phyloP scores from a whole-genome alignment of 2,888 invertebrate species.

The Xylota segnis region DNA sequence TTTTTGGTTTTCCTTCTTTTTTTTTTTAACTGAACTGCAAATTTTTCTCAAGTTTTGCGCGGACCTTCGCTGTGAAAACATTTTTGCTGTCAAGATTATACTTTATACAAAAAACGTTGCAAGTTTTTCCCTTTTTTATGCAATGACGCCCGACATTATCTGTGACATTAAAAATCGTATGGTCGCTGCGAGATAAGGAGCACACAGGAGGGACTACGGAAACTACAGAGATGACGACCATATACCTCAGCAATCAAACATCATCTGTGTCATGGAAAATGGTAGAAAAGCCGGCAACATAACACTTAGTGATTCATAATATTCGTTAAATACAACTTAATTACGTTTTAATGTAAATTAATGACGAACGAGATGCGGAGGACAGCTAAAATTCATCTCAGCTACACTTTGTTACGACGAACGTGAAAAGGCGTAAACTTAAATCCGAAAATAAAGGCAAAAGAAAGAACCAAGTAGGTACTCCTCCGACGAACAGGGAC shows the following conservation, averaged over 20 bases:
- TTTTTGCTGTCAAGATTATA: slow-evolving; percentile 47
- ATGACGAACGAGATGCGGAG: slow-evolving; percentile 77
- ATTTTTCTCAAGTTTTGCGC: slow-evolving; percentile 43
- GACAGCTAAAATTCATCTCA: slow-evolving; percentile 13
- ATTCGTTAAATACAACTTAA: slow-evolving; percentile 75
- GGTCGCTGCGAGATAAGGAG: slow-evolving; percentile 38
- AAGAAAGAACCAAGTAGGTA: background rate
- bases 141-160: slow-evolving; percentile 45
- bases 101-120: slow-evolving; percentile 26
- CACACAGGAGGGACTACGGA: no score
- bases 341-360: slow-evolving; percentile 83
- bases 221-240: no score
- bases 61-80: slow-evolving; percentile 40
- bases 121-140: slow-evolving; percentile 43
- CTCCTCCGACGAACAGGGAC: slow-evolving; percentile 1
- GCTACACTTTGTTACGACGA: background rate
- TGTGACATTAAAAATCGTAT: slow-evolving; percentile 25
- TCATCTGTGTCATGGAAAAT: background rate
- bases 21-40: slow-evolving; percentile 27
- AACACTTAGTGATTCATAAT: slow-evolving; percentile 6
- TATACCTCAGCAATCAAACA: no score
- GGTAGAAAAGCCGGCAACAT: background rate
- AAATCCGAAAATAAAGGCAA: background rate
- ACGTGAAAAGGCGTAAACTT: background rate
- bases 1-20: slow-evolving; percentile 29